Conservation (phyloP, 1,140 invertebrate species). For the Holcopasites calliopsidis region DNA sequence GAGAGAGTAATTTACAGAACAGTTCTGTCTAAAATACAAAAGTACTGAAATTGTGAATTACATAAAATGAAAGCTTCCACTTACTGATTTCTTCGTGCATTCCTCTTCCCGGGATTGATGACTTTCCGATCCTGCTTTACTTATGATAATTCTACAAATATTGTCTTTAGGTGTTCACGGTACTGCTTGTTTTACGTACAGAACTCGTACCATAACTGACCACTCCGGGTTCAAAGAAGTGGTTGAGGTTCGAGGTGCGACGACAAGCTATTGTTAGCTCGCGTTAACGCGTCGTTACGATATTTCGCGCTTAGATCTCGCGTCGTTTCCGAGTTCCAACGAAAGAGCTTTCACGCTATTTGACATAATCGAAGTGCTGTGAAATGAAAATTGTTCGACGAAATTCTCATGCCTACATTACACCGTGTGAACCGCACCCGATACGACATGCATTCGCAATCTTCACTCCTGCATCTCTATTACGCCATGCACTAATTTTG, state of each 20-base stretch:
- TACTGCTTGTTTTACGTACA: neutral
- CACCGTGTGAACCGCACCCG: slow-evolving; percentile 9
- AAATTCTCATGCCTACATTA: slow-evolving; percentile 13
- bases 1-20: too few species aligned
- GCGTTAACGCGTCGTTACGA: slow-evolving; percentile 71
- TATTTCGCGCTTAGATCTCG: slow-evolving; percentile 64
- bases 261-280: slow-evolving; percentile 58
- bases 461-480: slow-evolving; percentile 10
- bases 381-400: slow-evolving; percentile 22
- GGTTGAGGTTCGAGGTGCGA: slow-evolving; percentile 33
- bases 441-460: slow-evolving; percentile 18
- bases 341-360: too few species aligned
- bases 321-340: slow-evolving; percentile 31
- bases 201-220: neutral
- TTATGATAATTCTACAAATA: too few species aligned
- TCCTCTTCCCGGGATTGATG: neutral
- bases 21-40: too few species aligned
- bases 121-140: too few species aligned
- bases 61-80: neutral
- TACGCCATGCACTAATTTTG: neutral
- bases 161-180: neutral
- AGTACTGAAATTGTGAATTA: too few species aligned
- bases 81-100: neutral
- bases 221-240: neutral
- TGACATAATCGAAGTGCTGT: too few species aligned